A percentile compares a stretch with the other conserved stretches of the same genome.
Conservation (phyloP, 2,113 vertebrate genomes). For the Neodon shergylaensis region DNA sequence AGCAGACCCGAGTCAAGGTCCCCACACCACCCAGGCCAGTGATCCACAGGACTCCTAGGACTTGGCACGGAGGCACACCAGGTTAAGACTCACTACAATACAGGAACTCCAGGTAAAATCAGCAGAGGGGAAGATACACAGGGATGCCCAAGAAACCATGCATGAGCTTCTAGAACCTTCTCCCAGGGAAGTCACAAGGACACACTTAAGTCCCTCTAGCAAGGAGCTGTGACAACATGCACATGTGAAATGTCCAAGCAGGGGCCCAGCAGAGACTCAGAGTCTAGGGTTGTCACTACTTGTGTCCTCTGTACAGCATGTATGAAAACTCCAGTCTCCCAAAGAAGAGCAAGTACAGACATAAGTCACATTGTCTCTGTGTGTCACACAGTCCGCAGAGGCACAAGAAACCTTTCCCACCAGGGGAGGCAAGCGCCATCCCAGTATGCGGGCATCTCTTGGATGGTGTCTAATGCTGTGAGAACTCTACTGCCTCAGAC, state of each 20-base stretch:
- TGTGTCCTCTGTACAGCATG: neutral
- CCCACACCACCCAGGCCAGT: neutral
- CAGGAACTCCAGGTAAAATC: too few relatives aligned
- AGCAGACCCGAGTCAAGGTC: neutral
- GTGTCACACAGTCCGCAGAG: neutral
- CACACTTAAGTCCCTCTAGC: rapidly evolving
- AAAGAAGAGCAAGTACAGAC: neutral
- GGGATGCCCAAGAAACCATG: neutral
- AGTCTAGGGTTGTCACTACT: too few relatives aligned
- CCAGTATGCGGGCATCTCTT: rapidly evolving
- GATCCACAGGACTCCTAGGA: neutral
- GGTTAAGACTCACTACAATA: rapidly evolving
- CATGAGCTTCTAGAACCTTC: neutral
- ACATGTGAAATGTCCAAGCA: neutral
- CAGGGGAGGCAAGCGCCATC: rapidly evolving
- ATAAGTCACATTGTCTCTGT: neutral
- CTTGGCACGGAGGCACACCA: neutral
- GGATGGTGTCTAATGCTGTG: neutral
- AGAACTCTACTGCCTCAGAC: neutral
- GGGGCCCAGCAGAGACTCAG: neutral
- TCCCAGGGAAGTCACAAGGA: neutral
- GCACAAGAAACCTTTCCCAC: neutral
- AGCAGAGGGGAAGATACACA: rapidly evolving
- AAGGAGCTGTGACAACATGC: neutral
- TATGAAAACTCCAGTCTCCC: neutral